These are phyloP conservation scores for Cottus gobio DNA, from an alignment of 2,113 vertebrate genomes.

Conservation along the genomic window DNA sequence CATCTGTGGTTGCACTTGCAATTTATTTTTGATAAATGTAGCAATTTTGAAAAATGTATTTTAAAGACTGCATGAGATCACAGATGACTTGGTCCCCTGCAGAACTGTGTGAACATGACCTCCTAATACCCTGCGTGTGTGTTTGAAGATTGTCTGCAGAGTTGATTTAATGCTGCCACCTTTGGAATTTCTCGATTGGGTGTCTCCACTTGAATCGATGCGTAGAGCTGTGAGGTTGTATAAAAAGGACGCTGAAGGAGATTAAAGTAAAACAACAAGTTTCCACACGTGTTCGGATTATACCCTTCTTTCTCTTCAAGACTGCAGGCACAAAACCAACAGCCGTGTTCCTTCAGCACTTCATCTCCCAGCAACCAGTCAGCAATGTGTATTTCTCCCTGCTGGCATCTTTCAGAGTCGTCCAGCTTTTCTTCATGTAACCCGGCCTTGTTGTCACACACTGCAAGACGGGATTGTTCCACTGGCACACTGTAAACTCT, in stretches of 20 bases:
- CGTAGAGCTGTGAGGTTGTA: slow-evolving; percentile 25
- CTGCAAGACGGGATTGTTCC: slow-evolving; percentile 46
- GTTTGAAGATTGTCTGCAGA: slow-evolving; percentile 27
- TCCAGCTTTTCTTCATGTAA: slow-evolving; percentile 42
- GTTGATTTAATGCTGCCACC: slow-evolving; percentile 56
- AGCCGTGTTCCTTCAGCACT: slow-evolving; percentile 53
- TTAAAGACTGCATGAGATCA: not conserved
- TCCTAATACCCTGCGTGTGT: slow-evolving; percentile 8
- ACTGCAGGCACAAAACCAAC: slow-evolving; percentile 65
- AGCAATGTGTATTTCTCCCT: slow-evolving; percentile 52
- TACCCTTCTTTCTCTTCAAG: slow-evolving; percentile 42
- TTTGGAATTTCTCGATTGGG: slow-evolving; percentile 49
- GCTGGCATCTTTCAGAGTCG: slow-evolving; percentile 28
- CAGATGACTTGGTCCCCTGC: not conserved
- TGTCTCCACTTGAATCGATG: slow-evolving; percentile 52
- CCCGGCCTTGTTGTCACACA: slow-evolving; percentile 50
- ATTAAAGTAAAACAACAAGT: slow-evolving; percentile 64
- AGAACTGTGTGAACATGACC: slow-evolving; percentile 18
- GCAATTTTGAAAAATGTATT: not conserved
- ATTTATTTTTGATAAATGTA: slow-evolving; percentile 11
- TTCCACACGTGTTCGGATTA: slow-evolving; percentile 66
- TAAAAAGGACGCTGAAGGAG: slow-evolving; percentile 46
- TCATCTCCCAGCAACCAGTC: slow-evolving; percentile 56
- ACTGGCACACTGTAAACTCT: slow-evolving; percentile 48
- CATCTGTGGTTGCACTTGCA: not conserved